Conservation (phyloP, 1,140 invertebrate species). For the Eubasilissa regina region DNA sequence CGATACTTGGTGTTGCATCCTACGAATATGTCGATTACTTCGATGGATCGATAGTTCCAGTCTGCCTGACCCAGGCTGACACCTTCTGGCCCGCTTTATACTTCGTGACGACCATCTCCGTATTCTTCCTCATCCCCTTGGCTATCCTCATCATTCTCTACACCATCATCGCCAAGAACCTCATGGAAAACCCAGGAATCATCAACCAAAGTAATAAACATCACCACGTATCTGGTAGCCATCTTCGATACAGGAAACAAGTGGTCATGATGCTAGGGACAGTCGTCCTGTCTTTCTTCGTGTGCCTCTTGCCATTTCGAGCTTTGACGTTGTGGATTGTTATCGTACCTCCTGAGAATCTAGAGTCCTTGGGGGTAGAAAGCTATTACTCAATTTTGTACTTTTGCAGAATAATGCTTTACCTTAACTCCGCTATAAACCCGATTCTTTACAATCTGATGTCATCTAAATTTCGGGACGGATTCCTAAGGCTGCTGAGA, state of each 20-base stretch:
- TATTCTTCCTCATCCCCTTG: slow-evolving; percentile 90
- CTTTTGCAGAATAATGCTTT: slow-evolving; percentile 89
- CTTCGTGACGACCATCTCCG: slow-evolving; percentile 83
- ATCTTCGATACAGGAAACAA: slow-evolving; percentile 79
- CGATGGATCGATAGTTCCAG: slow-evolving; percentile 80
- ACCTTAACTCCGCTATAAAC: slow-evolving; percentile 92
- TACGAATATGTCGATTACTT: slow-evolving; percentile 80
- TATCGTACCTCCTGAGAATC: slow-evolving; percentile 78
- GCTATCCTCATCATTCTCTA: slow-evolving; percentile 86
- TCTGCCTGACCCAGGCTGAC: slow-evolving; percentile 83
- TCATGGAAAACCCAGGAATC: slow-evolving; percentile 83
- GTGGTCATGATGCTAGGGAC: slow-evolving; percentile 92
- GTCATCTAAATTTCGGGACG: slow-evolving; percentile 92
- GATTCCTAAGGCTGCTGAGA: slow-evolving; percentile 79
- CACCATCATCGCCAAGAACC: slow-evolving; percentile 85
- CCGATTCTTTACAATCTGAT: slow-evolving; percentile 92
- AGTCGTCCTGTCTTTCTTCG: slow-evolving; percentile 92
- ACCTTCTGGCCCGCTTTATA: slow-evolving; percentile 83
- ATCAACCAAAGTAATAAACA: slow-evolving; percentile 76
- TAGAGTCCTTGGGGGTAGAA: slow-evolving; percentile 79
- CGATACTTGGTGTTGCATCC: slow-evolving; percentile 83
- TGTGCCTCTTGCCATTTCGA: slow-evolving; percentile 90
- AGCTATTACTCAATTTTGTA: slow-evolving; percentile 89
- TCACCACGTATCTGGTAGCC: slow-evolving; percentile 66
- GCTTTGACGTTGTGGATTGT: slow-evolving; percentile 90